Conservation (phyloP, 2,113 vertebrate species). For the Madoqua kirkii region DNA sequence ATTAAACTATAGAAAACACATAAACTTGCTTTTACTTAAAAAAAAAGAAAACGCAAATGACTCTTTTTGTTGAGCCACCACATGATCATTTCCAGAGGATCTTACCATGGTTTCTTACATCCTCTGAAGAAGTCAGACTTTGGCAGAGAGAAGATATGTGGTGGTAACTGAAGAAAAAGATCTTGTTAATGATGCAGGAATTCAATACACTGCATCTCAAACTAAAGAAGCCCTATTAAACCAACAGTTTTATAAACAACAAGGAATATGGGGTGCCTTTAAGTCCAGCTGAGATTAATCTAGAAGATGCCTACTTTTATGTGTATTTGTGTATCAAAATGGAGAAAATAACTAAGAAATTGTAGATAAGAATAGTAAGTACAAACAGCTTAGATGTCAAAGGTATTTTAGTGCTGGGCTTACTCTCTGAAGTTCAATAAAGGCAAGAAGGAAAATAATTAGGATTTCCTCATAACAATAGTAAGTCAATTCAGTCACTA, state of each 20-base stretch:
- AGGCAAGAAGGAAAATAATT: slow-evolving; percentile 12
- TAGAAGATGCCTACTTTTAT: background rate
- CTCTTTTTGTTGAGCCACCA: slow-evolving; percentile 15
- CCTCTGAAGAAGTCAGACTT: slow-evolving; percentile 25
- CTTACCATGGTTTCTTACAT: background rate
- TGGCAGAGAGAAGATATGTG: background rate
- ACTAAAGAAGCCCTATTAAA: background rate
- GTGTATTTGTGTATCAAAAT: background rate
- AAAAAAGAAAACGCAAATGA: background rate
- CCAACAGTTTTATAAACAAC: background rate
- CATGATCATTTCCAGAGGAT: background rate
- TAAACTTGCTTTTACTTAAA: background rate
- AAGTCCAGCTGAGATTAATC: background rate
- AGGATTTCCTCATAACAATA: background rate
- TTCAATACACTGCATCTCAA: background rate
- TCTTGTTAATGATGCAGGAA: slow-evolving; percentile 8
- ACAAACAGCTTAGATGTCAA: background rate
- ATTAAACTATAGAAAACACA: background rate
- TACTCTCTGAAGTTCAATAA: slow-evolving; percentile 21
- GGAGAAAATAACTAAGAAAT: background rate
- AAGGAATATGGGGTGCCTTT: background rate
- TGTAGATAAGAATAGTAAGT: background rate
- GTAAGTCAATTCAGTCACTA: background rate
- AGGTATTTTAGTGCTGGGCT: slow-evolving; percentile 29
- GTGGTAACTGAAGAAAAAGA: background rate